A percentile compares a stretch with the other conserved stretches of the same genome.
Evolutionary conservation across 1,140 invertebrate genomes (phyloP).

Genomic region (Stenopsyche tienmushanensis): DNA sequence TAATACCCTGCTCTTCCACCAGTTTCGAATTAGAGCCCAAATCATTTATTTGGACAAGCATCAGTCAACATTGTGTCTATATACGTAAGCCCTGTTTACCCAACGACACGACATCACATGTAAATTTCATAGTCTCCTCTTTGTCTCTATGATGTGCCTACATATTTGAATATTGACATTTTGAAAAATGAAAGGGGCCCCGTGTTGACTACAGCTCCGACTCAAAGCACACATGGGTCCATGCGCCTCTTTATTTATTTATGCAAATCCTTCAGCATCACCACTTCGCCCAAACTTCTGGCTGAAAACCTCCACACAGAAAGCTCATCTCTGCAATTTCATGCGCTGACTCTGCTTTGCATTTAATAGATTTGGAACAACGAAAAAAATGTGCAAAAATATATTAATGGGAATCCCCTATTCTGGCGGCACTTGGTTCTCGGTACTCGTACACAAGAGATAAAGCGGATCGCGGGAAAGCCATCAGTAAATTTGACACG

Average conservation of each 20-base stretch:
- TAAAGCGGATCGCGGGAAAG: slow-evolving; percentile 12
- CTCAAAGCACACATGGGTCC: background rate
- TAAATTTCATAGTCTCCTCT: background rate
- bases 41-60: background rate
- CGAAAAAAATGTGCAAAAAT: background rate
- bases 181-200: slow-evolving; percentile 15
- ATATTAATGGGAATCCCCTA: background rate
- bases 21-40: too few species aligned
- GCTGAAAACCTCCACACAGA: too few species aligned
- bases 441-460: slow-evolving; percentile 7
- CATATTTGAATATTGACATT: slow-evolving; percentile 17
- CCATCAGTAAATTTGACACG: slow-evolving; percentile 23
- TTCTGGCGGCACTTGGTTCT: too few species aligned
- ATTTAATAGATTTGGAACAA: background rate
- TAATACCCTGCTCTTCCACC: too few species aligned
- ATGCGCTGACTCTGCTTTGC: background rate
- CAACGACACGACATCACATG: background rate
- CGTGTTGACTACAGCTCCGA: slow-evolving; percentile 1
- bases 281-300: background rate
- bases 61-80: background rate
- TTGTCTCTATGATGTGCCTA: background rate
- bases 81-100: background rate
- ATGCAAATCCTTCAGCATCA: slow-evolving; percentile 7
- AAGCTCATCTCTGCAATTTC: too few species aligned
- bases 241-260: slow-evolving; percentile 8